A percentile compares a stretch with the other conserved stretches of the same genome.
These are phyloP conservation scores for Chelonia mydas DNA, from an alignment of 2,797 vertebrate genomes.

Conservation along the genomic window DNA sequence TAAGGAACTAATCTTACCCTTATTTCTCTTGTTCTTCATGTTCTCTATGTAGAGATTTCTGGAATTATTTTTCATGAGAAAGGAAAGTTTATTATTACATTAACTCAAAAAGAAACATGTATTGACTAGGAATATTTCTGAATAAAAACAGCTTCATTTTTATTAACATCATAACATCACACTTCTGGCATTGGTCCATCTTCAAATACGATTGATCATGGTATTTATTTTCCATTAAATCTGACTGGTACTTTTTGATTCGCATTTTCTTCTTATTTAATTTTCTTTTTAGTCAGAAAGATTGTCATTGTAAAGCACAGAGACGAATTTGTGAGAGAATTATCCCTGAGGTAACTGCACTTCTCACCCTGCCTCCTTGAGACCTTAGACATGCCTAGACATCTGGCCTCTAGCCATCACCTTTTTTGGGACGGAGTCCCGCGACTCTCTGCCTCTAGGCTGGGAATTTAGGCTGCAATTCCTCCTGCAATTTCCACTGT, in stretches of 20 bases:
- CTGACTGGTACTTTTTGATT: background rate
- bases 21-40: background rate
- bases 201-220: background rate
- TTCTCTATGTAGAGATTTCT: background rate
- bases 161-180: background rate
- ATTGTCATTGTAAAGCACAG: background rate
- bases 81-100: background rate
- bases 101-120: background rate
- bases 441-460: no score
- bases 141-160: background rate
- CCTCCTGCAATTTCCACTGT: no score
- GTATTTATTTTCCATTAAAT: background rate
- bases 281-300: background rate
- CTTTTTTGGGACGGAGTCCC: no score
- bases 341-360: no score
- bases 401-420: no score
- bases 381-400: no score
- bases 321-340: background rate
- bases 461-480: no score
- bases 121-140: background rate
- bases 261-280: background rate
- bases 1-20: background rate
- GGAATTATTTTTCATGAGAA: background rate
- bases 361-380: no score
- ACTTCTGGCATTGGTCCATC: background rate